Conservation (phyloP, 2,888 invertebrate genomes). For the Polymixis flavicincta region DNA sequence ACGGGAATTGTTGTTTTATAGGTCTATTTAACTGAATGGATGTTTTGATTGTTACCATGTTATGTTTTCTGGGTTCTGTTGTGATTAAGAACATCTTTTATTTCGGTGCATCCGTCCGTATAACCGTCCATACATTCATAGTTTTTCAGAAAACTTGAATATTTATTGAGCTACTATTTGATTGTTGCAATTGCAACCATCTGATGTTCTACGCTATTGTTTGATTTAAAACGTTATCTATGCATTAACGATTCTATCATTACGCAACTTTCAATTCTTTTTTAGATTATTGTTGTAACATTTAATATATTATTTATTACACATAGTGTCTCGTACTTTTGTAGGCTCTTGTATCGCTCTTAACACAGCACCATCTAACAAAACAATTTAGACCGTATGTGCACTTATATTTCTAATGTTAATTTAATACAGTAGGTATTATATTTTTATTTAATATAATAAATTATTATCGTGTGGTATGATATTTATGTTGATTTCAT, state of each 20-base stretch:
- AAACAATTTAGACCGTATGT: constrained; percentile 39
- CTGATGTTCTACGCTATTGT: not conserved
- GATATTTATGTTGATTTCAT: constrained; percentile 68
- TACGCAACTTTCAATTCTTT: not conserved
- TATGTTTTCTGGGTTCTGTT: constrained; percentile 27
- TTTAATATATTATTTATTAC: constrained; percentile 10
- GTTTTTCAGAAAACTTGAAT: not conserved
- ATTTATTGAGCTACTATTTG: not conserved
- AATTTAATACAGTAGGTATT: constrained; percentile 66
- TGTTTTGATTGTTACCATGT: not conserved
- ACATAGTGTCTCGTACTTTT: constrained; percentile 40
- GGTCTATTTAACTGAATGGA: constrained; percentile 4
- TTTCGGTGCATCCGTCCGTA: constrained; percentile 26
- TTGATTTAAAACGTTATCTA: not conserved
- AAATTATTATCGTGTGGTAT: constrained; percentile 65
- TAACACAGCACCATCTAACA: constrained; percentile 45
- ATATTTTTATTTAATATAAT: constrained; percentile 58
- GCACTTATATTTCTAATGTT: constrained; percentile 64
- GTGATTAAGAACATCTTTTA: not conserved
- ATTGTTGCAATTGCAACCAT: not conserved
- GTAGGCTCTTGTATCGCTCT: constrained; percentile 28
- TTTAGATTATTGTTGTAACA: not conserved
- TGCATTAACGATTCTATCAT: not conserved
- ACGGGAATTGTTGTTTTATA: constrained; percentile 1
- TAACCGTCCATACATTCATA: constrained; percentile 2